phyloP scores from a whole-genome alignment of 2,888 invertebrate species.

The Andrena dorsata region DNA sequence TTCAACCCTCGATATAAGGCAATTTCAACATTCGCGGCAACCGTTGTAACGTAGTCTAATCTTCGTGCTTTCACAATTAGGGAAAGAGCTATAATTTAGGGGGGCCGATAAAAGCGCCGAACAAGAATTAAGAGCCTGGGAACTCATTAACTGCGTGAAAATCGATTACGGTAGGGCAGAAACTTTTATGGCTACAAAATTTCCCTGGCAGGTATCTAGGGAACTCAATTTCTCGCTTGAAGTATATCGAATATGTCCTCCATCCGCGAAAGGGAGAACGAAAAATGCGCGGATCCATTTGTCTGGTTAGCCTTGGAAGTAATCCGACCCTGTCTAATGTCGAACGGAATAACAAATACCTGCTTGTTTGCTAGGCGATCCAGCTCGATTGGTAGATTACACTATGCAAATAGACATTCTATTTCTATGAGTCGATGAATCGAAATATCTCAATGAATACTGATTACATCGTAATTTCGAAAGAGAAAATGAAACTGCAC shows the following conservation, averaged over 20 bases:
- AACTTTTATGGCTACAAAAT: no score
- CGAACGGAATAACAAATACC: conserved; percentile 50
- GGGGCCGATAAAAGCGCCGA: neutral
- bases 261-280: conserved; percentile 32
- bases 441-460: neutral
- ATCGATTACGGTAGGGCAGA: neutral
- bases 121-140: neutral
- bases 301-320: conserved; percentile 57
- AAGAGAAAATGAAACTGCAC: neutral
- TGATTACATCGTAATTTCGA: neutral
- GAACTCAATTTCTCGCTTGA: conserved; percentile 22
- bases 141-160: neutral
- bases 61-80: neutral
- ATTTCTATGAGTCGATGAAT: conserved; percentile 16
- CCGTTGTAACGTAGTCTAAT: no score
- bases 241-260: conserved; percentile 13
- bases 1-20: neutral
- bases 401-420: conserved; percentile 9
- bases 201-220: neutral
- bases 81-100: neutral
- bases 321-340: conserved; percentile 57
- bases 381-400: conserved; percentile 14
- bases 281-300: conserved; percentile 57
- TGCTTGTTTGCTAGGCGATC: conserved; percentile 34
- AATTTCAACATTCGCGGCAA: neutral